A percentile compares a stretch with the other conserved stretches of the same genome.
These are phyloP conservation scores for Gerris buenoi DNA, from an alignment of 1,140 invertebrate species.

Conservation along the genomic window DNA sequence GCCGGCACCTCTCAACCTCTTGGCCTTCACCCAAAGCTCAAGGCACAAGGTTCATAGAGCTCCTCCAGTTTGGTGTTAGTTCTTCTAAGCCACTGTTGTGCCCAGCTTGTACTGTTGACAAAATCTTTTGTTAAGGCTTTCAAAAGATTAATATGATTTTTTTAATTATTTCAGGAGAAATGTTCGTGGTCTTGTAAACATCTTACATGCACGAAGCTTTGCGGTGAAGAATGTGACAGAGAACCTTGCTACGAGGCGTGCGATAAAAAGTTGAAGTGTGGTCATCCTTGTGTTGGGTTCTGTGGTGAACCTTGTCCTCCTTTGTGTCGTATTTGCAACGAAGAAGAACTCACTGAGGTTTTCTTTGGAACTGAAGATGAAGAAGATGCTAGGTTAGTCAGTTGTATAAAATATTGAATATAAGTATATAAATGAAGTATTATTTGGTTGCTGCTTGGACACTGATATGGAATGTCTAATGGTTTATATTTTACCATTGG, in stretches of 20 bases:
- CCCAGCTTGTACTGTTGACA: no score
- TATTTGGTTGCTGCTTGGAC: no score
- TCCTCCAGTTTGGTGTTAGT: no score
- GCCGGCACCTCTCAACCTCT: no score
- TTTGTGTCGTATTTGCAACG: not conserved
- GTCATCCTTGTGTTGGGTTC: slow-evolving; percentile 1
- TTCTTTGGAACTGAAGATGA: not conserved
- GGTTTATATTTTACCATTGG: no score
- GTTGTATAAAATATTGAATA: not conserved
- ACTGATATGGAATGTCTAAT: no score
- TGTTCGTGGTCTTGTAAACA: slow-evolving; percentile 4
- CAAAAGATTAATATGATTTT: no score
- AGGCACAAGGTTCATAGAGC: no score
- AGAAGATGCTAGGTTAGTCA: not conserved
- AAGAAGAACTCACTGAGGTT: not conserved
- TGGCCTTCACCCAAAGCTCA: no score
- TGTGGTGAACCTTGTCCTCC: slow-evolving; percentile 7
- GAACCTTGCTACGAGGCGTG: not conserved
- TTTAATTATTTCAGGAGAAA: not conserved
- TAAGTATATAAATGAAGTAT: no score
- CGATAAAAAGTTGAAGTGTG: not conserved
- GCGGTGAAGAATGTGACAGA: slow-evolving; percentile 4
- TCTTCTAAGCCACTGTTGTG: no score
- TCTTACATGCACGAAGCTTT: not conserved
- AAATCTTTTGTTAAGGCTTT: no score